A percentile compares a stretch with the other conserved stretches of the same genome.
Evolutionary conservation across 2,797 vertebrate species (phyloP).

Genomic region (Neostethus bicornis): DNA sequence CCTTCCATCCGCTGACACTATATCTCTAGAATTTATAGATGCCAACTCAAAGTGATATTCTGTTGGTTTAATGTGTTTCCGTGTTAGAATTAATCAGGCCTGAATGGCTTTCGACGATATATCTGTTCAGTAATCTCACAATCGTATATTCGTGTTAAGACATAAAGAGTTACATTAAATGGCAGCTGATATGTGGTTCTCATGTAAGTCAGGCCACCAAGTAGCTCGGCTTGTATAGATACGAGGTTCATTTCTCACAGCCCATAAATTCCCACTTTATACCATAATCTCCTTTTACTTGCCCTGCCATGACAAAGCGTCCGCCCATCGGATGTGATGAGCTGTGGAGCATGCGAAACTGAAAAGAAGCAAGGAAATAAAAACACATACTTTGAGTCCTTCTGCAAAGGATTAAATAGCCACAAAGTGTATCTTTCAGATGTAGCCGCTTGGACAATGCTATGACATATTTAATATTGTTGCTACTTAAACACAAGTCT

Average conservation of each 20-base stretch:
- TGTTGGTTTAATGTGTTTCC: conserved; percentile 64
- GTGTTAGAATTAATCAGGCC: conserved; percentile 65
- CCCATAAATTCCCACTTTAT: conserved; percentile 56
- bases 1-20: conserved; percentile 77
- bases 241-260: conserved; percentile 50
- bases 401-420: conserved; percentile 74
- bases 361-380: conserved; percentile 72
- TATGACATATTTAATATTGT: conserved; percentile 57
- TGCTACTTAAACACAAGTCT: conserved; percentile 53
- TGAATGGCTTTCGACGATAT: conserved; percentile 73
- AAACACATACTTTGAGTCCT: conserved; percentile 80
- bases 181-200: conserved; percentile 47
- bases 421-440: too few relatives aligned
- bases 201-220: conserved; percentile 25
- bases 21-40: conserved; percentile 78
- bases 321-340: conserved; percentile 48
- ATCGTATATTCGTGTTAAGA: conserved; percentile 52
- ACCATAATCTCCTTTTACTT: conserved; percentile 55
- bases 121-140: conserved; percentile 48
- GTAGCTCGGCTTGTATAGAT: conserved; percentile 45
- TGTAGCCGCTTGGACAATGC: too few relatives aligned
- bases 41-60: conserved; percentile 63
- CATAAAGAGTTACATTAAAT: conserved; percentile 52
- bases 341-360: conserved; percentile 65
- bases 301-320: conserved; percentile 53